Evolutionary conservation across 2,797 vertebrate species (phyloP).

Genomic region (Enteromius trimaculatus): DNA sequence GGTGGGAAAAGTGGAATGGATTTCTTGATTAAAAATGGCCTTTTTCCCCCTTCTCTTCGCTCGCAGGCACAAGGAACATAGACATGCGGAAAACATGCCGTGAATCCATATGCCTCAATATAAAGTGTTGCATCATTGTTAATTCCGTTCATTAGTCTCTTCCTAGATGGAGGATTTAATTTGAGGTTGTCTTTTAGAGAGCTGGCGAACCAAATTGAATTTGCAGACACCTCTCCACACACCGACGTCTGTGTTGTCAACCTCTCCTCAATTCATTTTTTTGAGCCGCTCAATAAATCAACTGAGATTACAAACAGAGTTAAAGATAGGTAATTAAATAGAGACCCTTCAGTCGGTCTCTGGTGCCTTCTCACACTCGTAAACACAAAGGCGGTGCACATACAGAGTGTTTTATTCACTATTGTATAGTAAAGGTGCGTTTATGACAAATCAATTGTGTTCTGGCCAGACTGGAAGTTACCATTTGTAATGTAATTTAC

Average conservation of each 20-base stretch:
- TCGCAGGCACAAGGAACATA: conserved; percentile 65
- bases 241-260: conserved; percentile 65
- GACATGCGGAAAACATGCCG: conserved; percentile 76
- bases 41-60: conserved; percentile 68
- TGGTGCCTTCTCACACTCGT: conserved; percentile 27
- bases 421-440: conserved; percentile 52
- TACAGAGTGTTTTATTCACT: conserved; percentile 39
- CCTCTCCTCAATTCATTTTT: conserved; percentile 67
- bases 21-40: conserved; percentile 85
- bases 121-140: conserved; percentile 80
- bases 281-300: conserved; percentile 80
- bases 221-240: conserved; percentile 66
- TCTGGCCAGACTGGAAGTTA: background rate
- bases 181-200: conserved; percentile 80
- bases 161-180: conserved; percentile 81
- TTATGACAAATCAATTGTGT: conserved; percentile 17
- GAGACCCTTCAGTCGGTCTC: conserved; percentile 57
- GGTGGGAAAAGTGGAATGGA: conserved; percentile 80
- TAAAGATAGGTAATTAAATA: conserved; percentile 75
- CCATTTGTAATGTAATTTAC: background rate
- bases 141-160: conserved; percentile 83
- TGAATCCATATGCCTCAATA: conserved; percentile 83
- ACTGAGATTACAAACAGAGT: conserved; percentile 81
- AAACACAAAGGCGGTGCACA: conserved; percentile 11
- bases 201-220: conserved; percentile 77